A percentile compares a stretch with the other conserved stretches of the same genome.
phyloP scores from a whole-genome alignment of 2,113 vertebrate species.

The Eidolon helvum region DNA sequence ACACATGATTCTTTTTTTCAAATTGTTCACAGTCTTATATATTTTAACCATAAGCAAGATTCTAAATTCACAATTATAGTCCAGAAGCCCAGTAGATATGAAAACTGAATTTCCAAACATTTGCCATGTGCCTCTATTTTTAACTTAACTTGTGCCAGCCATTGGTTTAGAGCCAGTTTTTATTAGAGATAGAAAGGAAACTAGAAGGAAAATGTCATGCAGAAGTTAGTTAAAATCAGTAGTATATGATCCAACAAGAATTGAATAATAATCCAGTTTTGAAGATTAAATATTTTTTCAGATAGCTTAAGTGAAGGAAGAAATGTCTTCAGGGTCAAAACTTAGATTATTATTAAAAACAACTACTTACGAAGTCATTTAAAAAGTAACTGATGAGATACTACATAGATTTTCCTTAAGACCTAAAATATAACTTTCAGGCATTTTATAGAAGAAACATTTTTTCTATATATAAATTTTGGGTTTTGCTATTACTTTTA shows the following conservation, averaged over 20 bases:
- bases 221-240: not conserved
- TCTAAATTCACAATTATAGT: conserved; percentile 42
- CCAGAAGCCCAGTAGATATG: conserved; percentile 21
- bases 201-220: not conserved
- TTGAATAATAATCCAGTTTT: not conserved
- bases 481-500: conserved; percentile 8
- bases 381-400: not conserved
- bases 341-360: not conserved
- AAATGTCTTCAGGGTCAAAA: not conserved
- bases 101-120: conserved; percentile 59
- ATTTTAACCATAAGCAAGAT: conserved; percentile 50
- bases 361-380: not conserved
- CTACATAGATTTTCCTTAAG: not conserved
- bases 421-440: not conserved
- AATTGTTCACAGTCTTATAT: conserved; percentile 61
- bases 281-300: not conserved
- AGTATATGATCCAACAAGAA: not conserved
- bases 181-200: not conserved
- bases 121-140: conserved; percentile 36
- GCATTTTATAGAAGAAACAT: not conserved
- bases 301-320: not conserved
- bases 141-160: not conserved
- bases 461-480: not conserved
- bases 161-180: conserved; percentile 33
- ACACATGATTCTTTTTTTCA: conserved; percentile 66